Evolutionary conservation across 2,888 invertebrate genomes (phyloP), one percentile per base, ranked within the genome.

Genomic region (Lasioglossum zephyrum): DNA sequence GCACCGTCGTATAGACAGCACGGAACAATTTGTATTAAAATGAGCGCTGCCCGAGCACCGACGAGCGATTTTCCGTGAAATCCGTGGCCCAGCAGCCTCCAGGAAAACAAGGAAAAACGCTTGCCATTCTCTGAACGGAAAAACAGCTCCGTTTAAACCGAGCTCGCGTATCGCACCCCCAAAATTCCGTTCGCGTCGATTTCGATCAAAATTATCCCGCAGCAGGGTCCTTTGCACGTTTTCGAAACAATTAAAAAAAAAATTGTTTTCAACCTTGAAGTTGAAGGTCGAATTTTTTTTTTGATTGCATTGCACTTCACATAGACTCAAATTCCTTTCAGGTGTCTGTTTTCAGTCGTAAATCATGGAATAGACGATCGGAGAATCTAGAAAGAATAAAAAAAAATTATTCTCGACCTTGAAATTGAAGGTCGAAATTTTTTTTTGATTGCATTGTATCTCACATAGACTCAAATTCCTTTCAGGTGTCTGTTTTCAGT

Each of bases 1-100:
- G 92, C 86, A 82, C 80, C 90, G 82, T 91, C 89, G 88, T 91
- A 91, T 87, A 91, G 86, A 88, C 84, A 80, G 75, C 88, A 91
- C 90, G 85, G 90, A 93, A 93, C 94, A 93, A 94, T 95, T 93
- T 94, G 92, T 94, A 95, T 95, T 94, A 93, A 94, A 95, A 95
- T 94, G 93, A 94, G 93, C 83, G 70, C 63, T 76, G 73, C 84
- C 79, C 84, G 80, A 73, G 70, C 84, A 72, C 11, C 76, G 77
- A 36, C 77, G 73, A 73, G 44, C 84, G 85, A 82, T 86, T 84
- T 84, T 66, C 31, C 41, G 69, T 22, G 69, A 39, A 39, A 69
- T 36, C 69, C 36, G 39, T 39, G 39, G 36, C 69, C 69, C 69
- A 4, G 69, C 22, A 22, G 22, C 39, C 39, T 39, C 39, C 36